A percentile compares a stretch with the other conserved stretches of the same genome.
These are phyloP conservation scores for Limosa lapponica DNA, from an alignment of 2,797 vertebrate genomes.

Conservation along the genomic window DNA sequence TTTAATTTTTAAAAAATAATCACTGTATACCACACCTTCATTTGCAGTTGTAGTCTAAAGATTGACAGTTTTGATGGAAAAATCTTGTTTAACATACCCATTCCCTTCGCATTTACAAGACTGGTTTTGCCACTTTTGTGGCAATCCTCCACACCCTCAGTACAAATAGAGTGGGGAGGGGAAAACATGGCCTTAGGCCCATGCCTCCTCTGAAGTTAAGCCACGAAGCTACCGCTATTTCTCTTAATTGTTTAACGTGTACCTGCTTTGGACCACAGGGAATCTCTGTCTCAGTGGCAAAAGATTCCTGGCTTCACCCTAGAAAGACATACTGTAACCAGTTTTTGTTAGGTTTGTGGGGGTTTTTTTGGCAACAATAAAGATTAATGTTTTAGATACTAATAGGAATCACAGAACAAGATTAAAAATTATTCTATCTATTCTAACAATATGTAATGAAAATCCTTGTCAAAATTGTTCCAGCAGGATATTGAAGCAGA, in stretches of 20 bases:
- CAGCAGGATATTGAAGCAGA: not conserved
- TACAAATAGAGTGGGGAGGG: too few relatives aligned
- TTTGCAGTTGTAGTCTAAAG: not conserved
- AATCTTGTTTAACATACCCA: not conserved
- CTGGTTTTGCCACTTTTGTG: not conserved
- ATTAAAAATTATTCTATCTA: not conserved
- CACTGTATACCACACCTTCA: not conserved
- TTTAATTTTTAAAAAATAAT: not conserved
- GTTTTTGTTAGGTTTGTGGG: not conserved
- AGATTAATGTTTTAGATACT: not conserved
- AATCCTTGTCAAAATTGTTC: not conserved
- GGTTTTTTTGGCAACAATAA: not conserved
- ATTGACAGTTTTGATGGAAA: not conserved
- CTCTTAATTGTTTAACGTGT: not conserved
- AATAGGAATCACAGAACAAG: not conserved
- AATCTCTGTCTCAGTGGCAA: not conserved
- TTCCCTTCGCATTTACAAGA: not conserved
- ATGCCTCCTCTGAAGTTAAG: not conserved
- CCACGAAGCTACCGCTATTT: not conserved
- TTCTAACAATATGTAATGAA: not conserved
- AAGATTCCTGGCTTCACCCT: not conserved
- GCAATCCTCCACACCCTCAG: accelerated
- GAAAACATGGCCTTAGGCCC: not conserved
- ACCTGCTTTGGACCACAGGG: not conserved
- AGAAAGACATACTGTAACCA: accelerated